These are phyloP conservation scores for Spodoptera littoralis DNA, from an alignment of 2,888 invertebrate genomes.

Conservation along the genomic window DNA sequence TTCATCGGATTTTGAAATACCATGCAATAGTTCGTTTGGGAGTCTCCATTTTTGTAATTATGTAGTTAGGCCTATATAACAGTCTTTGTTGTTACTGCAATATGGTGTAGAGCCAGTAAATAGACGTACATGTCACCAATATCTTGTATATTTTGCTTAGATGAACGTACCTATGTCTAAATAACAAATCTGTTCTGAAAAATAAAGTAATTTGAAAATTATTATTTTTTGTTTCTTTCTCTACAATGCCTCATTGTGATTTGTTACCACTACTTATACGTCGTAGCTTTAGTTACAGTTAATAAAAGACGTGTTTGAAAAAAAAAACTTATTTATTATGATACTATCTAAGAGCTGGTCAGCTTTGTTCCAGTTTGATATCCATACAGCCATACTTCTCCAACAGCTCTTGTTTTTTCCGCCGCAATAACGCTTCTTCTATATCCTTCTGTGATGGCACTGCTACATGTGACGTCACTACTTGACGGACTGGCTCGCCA, in stretches of 20 bases:
- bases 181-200: slow-evolving; percentile 72
- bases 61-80: slow-evolving; percentile 46
- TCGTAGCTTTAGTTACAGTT: no score
- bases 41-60: slow-evolving; percentile 44
- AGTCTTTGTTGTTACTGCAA: slow-evolving; percentile 40
- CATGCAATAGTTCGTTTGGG: slow-evolving; percentile 49
- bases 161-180: slow-evolving; percentile 65
- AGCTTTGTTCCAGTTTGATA: slow-evolving; percentile 80
- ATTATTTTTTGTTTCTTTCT: slow-evolving; percentile 17
- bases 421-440: slow-evolving; percentile 95
- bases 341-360: slow-evolving; percentile 53
- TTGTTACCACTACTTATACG: no score
- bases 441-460: slow-evolving; percentile 98
- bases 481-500: slow-evolving; percentile 54
- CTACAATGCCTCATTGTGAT: no score
- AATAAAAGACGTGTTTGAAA: neutral
- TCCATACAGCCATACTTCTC: slow-evolving; percentile 92
- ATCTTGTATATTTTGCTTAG: slow-evolving; percentile 77
- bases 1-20: slow-evolving; percentile 31
- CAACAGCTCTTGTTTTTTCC: slow-evolving; percentile 97
- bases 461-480: slow-evolving; percentile 91
- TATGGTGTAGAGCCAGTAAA: slow-evolving; percentile 56
- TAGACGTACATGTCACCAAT: slow-evolving; percentile 62
- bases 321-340: slow-evolving; percentile 28
- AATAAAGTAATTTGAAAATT: slow-evolving; percentile 74